A percentile compares a stretch with the other conserved stretches of the same genome.
Evolutionary conservation across 2,113 vertebrate genomes (phyloP).

Genomic region (Caretta caretta): DNA sequence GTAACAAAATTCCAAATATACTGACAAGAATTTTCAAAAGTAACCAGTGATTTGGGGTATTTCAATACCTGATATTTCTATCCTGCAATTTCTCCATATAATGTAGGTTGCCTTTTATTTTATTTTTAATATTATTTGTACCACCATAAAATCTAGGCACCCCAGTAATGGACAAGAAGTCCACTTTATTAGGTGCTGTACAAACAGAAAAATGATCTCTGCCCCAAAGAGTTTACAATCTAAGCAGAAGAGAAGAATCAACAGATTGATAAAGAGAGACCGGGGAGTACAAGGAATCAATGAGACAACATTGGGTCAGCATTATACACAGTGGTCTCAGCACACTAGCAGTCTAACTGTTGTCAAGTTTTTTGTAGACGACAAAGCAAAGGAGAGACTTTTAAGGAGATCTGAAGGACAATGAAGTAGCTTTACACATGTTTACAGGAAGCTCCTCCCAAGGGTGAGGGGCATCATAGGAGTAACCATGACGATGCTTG

Average conservation of each 20-base stretch:
- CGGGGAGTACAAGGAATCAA: background rate
- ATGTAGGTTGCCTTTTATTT: background rate
- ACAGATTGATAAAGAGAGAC: background rate
- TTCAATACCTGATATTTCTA: background rate
- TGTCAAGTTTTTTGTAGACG: background rate
- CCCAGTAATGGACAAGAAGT: background rate
- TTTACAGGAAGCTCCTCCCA: background rate
- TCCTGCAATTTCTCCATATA: background rate
- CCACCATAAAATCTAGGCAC: background rate
- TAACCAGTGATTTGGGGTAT: background rate
- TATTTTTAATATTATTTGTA: background rate
- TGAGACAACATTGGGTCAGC: background rate
- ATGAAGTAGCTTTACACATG: background rate
- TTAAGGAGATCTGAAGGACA: background rate
- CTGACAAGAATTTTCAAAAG: no score
- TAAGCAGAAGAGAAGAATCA: background rate
- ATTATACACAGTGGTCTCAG: background rate
- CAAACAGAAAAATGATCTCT: background rate
- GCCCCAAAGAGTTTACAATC: background rate
- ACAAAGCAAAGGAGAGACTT: background rate
- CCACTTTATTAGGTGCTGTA: background rate
- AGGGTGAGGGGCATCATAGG: background rate
- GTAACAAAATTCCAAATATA: accelerated
- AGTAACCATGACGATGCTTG: background rate
- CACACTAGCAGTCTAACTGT: background rate